Evolutionary conservation across 1,140 invertebrate species (phyloP).

Genomic region (Subanguina moxae): DNA sequence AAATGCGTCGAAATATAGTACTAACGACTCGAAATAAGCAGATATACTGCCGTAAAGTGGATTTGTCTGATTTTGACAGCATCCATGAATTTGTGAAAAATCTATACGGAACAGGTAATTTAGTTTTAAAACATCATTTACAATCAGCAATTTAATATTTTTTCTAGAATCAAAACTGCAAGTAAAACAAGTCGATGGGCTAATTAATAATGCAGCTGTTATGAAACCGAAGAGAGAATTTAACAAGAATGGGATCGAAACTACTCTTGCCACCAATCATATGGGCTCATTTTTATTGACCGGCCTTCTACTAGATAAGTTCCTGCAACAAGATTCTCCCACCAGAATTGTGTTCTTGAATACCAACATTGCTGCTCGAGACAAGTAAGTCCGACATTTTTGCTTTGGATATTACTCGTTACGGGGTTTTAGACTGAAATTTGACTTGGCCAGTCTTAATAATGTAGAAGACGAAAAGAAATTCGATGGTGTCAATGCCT

Average conservation of each 20-base stretch:
- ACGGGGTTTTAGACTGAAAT: slow-evolving; percentile 32
- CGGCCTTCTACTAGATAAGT: slow-evolving; percentile 49
- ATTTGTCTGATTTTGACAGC: slow-evolving; percentile 56
- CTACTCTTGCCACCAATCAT: slow-evolving; percentile 56
- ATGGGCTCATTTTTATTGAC: slow-evolving; percentile 53
- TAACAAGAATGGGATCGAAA: slow-evolving; percentile 55
- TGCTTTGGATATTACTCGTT: too few relatives aligned
- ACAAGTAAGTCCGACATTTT: slow-evolving; percentile 19
- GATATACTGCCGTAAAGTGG: slow-evolving; percentile 53
- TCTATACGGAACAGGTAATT: slow-evolving; percentile 19
- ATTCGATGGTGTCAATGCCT: slow-evolving; percentile 25
- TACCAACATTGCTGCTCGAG: slow-evolving; percentile 48
- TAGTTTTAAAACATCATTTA: too few relatives aligned
- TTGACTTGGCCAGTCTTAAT: slow-evolving; percentile 52
- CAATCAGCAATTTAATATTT: too few relatives aligned
- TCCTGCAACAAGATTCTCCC: slow-evolving; percentile 46
- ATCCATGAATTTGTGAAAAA: slow-evolving; percentile 54
- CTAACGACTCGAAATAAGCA: slow-evolving; percentile 54
- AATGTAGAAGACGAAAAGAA: slow-evolving; percentile 39
- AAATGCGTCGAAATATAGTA: slow-evolving; percentile 53
- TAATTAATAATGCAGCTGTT: slow-evolving; percentile 54
- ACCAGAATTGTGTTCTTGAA: slow-evolving; percentile 53
- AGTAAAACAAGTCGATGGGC: slow-evolving; percentile 52
- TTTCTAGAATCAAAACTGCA: slow-evolving; percentile 44
- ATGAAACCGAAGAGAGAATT: slow-evolving; percentile 43